Evolutionary conservation across 37 sponge, comb jelly and placozoan genomes (phyloP), one percentile per base, ranked within the genome.

Genomic region (Chondrilla cf. caribensis): DNA sequence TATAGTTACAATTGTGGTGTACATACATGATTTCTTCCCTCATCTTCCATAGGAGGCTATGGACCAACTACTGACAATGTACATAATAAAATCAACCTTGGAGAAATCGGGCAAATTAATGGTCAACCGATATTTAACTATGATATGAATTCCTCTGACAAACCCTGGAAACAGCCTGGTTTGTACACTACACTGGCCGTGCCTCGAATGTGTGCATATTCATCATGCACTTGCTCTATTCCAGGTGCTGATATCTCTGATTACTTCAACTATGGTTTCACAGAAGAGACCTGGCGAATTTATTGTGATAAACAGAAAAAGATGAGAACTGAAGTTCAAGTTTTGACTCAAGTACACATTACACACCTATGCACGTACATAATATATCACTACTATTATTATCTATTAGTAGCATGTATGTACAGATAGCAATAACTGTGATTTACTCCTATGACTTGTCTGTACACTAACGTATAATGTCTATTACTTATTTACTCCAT

Each of bases 221-320:
- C n/a, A n/a, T n/a, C n/a, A n/a, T n/a, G n/a, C n/a, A 26, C 5
- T 8, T 70, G 39, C 39, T 38, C 2, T 38, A 4, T 67, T 21
- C 51, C 70, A 95, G 98, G 99, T 76, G 97, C 99, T 54, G 99
- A 98, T 58, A 86, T 98, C 0, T 89, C 99, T 36, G 99, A 98
- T 80, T 98, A 98, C 41, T 98, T 98, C 77, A 98, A 98, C 81
- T 98, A 98, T 47, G 99, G 99, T 15, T 98, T 98, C 83, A 92
- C 91, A 5, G 99, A 98, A 64, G 99, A 98, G 32, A 86, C 93
- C 3, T 98, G 99, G 99, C 87, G 84, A 75, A n/a, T 86, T 29
- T 98, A 96, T 79, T 94, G 97, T 86, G 95, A 96, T 5, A 96
- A 94, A 67, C 99, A 98, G 86, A 79, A 90, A 66, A 88, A 84